Evolutionary conservation across 2,113 vertebrate species (phyloP).

Genomic region (Dipodomys stephensi): DNA sequence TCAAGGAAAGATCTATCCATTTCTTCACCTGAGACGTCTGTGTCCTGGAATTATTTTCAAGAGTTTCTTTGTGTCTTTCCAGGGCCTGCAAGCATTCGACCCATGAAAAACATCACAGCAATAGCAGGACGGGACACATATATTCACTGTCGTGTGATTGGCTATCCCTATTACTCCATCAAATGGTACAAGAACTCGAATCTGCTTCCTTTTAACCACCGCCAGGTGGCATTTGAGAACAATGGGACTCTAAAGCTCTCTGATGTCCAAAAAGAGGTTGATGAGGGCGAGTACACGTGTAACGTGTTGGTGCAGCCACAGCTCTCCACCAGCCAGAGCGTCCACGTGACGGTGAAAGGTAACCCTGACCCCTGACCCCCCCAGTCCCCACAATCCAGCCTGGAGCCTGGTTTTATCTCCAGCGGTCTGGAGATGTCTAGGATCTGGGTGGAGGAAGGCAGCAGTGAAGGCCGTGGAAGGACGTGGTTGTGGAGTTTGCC

Average conservation of each 20-base stretch:
- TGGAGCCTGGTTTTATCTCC: fast-evolving
- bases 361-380: not conserved
- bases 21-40: not conserved
- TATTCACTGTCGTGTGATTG: conserved; percentile 98
- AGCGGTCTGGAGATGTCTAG: too few species aligned
- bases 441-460: not conserved
- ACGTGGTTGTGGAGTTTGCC: fast-evolving
- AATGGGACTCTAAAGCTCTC: conserved; percentile 97
- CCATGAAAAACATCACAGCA: conserved; percentile 99
- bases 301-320: conserved; percentile 97
- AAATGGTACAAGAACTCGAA: conserved; percentile 99
- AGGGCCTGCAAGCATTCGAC: conserved; percentile 98
- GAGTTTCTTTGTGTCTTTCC: conserved; percentile 85
- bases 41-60: conserved; percentile 86
- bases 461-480: too few species aligned
- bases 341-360: conserved; percentile 97
- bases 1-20: conserved; percentile 48
- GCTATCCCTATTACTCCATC: conserved; percentile 99
- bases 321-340: conserved; percentile 97
- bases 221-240: conserved; percentile 98
- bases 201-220: conserved; percentile 97
- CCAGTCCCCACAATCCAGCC: fast-evolving
- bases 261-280: conserved; percentile 96
- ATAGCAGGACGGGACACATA: conserved; percentile 97
- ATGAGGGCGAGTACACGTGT: conserved; percentile 97